Evolutionary conservation across 2,797 vertebrate genomes (phyloP), one percentile per base, ranked within the genome.

Genomic region (Semaprochilodus insignis): DNA sequence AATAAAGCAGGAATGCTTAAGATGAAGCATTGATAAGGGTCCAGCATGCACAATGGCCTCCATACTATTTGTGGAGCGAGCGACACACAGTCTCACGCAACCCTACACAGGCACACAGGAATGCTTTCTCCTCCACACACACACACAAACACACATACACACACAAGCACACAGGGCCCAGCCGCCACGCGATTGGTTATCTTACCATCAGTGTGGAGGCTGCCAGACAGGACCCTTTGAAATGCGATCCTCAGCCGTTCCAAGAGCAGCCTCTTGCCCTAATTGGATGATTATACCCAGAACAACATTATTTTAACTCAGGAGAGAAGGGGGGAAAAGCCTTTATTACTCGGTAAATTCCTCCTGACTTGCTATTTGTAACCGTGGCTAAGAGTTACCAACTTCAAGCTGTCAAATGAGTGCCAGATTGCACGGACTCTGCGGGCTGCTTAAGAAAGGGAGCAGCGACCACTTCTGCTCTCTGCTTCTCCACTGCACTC

Each of bases 201-300:
- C 91, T 92, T 87, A 79, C 85, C 88, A 92, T 93, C 91, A 90
- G 90, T 86, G 82, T 89, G 84, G 87, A 93, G 89, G 88, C 90
- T 92, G 90, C 91, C 92, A 94, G 93, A 93, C 93, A 90, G 85
- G 80, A 91, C 89, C 92, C 95, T 96, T 95, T 95, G 95, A 96
- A 96, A 97, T 95, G 87, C 74, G 93, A 96, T 94, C 92, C 90
- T 83, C 90, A 88, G 93, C 90, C 91, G 88, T 84, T 92, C 89
- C 88, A 93, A 92, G 93, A 92, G 92, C 93, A 92, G 91, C 94
- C 94, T 91, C 81, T 91, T 85, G 83, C 86, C 89, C 91, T 90
- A 95, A 94, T 91, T 92, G 93, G 92, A 94, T 95, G 94, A 95
- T 96, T 96, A 93, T 93, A 94, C 93, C 95, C 94, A 96, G 95